Base-by-base conservation (phyloP, 2,888 invertebrate species). In the Tetranychus truncatus region DNA sequence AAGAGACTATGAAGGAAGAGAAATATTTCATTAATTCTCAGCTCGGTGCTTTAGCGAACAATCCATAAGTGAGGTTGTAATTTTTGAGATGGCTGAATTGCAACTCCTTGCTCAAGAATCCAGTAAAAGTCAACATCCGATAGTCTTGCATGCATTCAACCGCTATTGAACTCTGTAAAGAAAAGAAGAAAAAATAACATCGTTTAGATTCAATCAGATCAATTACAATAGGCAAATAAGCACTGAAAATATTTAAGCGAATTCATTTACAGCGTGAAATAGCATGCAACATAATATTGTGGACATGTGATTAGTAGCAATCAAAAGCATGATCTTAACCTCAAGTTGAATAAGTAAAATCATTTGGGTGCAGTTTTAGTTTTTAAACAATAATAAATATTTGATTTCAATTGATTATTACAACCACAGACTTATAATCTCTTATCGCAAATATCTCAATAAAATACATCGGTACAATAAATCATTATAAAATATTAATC, bases 51-150 rank as follows among this genome's bases (percentile, higher is more conserved):
- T 90, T 90, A 82, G 88, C 88, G 87, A 91, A 94, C 83, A 92
- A 91, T 78, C 92, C 91, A 87, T 93, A 95, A 82, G 91, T 91
- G 83, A 95, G 88, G 86, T 92, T 91, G 87, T 95, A 95, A 81
- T 92, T 91, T 81, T 91, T 90, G 55, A 95, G 91, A 81, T 89
- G 90, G 84, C 92, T 93, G 84, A 89, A 89, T 84, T 94, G 92
- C 75, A 79, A 66, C 69, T 80, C 80, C 73, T 78, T 77, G 8
- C 78, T 77, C 20, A 74, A 20, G 76, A 76, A 79, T 18, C 46
- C 74, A 9, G 15, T 21, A 45, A 76, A 74, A 6, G 55, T 65
- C 11, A 65, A 20, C 20, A 11, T n/a, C 11, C 65, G 55, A 82
- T 89, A 87, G 79, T 90, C 89, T 77, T 88, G 88, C 77, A 90